Evolutionary conservation across 2,797 vertebrate genomes (phyloP), one percentile per base, ranked within the genome.

Genomic region (Leucoraja ocellata): DNA sequence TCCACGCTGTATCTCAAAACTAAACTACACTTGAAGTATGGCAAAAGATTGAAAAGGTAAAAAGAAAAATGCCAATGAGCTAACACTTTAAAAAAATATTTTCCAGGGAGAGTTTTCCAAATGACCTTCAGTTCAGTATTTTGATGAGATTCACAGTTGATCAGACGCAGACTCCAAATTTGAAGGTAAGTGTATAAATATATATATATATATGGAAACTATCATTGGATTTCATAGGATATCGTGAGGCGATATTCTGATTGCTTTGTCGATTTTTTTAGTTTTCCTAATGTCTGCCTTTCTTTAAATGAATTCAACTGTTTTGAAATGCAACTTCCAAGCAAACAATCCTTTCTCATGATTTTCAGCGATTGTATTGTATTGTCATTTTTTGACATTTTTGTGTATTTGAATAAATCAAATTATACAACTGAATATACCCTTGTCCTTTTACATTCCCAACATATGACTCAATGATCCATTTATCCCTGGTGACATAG

Each of bases 91-190:
- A 46, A 74, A 92, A 14, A 92, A 74, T 92, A 25, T 54, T 95
- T 95, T 94, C 93, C 96, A 99, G 99, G 94, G 98, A 99, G 95
- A 99, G 98, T 94, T 99, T 99, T 95, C 97, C 98, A 94, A 99
- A 98, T 93, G 98, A 99, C 94, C 98, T 99, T 86, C 99, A 99
- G 95, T 99, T 99, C 94, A 99, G 97, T 94, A 99, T 99, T 95
- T 97, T 99, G 93, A 99, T 99, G 98, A 97, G 98, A 95, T 99
- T 99, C 96, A 99, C 98, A 93, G 98, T 99, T 95, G 99, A 99
- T 95, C 98, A 99, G 96, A 99, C 98, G 0, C 98, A 99, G 95
- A 99, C 98, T 61, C 98, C 98, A 93, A 99, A 98, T 95, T 96
- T 99, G 46, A 99, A 99, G 98, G 98, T 99, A 97, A 95, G 95